Evolutionary conservation across 2,888 invertebrate species (phyloP).

Genomic region (Crematogaster levior): DNA sequence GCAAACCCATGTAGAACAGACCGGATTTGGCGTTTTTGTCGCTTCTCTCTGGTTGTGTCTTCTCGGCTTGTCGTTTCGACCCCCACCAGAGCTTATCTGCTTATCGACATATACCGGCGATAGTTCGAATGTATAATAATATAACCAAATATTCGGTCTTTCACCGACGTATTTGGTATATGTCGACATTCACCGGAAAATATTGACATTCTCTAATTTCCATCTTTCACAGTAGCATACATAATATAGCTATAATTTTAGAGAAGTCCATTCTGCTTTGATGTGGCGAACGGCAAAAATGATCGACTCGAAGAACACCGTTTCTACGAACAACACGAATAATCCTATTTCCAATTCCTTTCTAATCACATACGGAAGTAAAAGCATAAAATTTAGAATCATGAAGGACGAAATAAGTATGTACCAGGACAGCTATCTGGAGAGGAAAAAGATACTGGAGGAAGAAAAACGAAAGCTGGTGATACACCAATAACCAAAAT

Average conservation of each 20-base stretch:
- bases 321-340: background rate
- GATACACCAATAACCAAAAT: background rate
- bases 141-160: too few relatives aligned
- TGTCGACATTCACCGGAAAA: too few relatives aligned
- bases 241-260: background rate
- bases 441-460: conserved; percentile 61
- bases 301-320: conserved; percentile 28
- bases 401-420: conserved; percentile 18
- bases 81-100: too few relatives aligned
- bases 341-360: conserved; percentile 7
- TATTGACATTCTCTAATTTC: too few relatives aligned
- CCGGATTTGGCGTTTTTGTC: too few relatives aligned
- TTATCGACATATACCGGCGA: too few relatives aligned
- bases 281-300: background rate
- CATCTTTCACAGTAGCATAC: too few relatives aligned
- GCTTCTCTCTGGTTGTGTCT: too few relatives aligned
- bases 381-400: conserved; percentile 54
- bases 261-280: background rate
- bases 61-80: too few relatives aligned
- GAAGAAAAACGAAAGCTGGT: conserved; percentile 71
- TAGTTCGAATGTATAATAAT: too few relatives aligned
- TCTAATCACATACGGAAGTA: conserved; percentile 25
- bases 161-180: too few relatives aligned
- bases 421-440: conserved; percentile 21
- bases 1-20: too few relatives aligned